A percentile compares a stretch with the other conserved stretches of the same genome.
phyloP scores from a whole-genome alignment of 2,113 vertebrate genomes.

The Hystrix cristata region DNA sequence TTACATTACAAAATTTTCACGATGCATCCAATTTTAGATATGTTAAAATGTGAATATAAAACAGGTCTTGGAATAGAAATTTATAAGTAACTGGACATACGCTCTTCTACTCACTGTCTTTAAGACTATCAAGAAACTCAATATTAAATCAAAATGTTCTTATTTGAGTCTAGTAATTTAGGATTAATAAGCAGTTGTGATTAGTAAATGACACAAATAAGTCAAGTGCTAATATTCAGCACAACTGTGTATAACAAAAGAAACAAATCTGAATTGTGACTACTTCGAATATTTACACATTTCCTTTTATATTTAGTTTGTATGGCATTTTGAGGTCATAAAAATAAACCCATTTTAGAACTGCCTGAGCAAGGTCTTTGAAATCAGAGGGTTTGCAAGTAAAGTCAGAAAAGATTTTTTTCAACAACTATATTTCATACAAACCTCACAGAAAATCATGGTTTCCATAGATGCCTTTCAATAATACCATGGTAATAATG shows the following conservation, averaged over 20 bases:
- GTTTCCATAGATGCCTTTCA: background rate
- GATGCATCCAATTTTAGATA: background rate
- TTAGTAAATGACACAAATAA: background rate
- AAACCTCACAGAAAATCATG: background rate
- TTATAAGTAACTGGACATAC: background rate
- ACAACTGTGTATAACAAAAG: constrained; percentile 42
- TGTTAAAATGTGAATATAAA: background rate
- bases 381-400: constrained; percentile 42
- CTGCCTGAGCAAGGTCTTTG: constrained; percentile 39
- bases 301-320: constrained; percentile 59
- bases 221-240: constrained; percentile 5
- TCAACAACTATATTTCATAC: background rate
- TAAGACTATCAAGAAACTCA: constrained; percentile 7
- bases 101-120: constrained; percentile 28
- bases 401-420: constrained; percentile 6
- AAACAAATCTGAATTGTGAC: constrained; percentile 41
- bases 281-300: background rate
- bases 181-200: background rate
- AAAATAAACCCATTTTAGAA: constrained; percentile 52
- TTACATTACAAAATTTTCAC: background rate
- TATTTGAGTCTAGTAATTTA: constrained; percentile 35
- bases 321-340: background rate
- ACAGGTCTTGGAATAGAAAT: background rate
- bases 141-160: background rate
- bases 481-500: background rate